phyloP scores from a whole-genome alignment of 2,797 vertebrate genomes.

The Alectoris magna region DNA sequence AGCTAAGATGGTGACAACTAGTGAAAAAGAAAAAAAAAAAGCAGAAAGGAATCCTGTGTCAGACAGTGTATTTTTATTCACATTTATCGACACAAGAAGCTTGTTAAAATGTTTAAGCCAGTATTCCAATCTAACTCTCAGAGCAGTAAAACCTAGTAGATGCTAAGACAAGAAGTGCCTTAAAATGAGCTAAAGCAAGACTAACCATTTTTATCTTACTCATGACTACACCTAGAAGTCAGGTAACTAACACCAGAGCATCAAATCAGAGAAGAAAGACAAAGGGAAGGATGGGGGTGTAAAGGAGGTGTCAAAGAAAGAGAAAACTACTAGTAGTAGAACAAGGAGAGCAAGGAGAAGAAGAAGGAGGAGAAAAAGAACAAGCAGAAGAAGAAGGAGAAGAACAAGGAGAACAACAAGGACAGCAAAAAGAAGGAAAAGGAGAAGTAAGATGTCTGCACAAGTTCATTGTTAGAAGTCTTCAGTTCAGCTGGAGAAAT shows the following conservation, averaged over 20 bases:
- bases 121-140: conserved; percentile 17
- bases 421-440: no score
- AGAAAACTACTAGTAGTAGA: no score
- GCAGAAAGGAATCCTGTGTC: not conserved
- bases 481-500: not conserved
- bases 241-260: not conserved
- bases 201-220: not conserved
- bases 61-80: not conserved
- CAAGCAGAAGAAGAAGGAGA: no score
- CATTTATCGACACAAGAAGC: not conserved
- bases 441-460: not conserved
- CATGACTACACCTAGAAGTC: not conserved
- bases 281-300: not conserved
- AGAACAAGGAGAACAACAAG: no score
- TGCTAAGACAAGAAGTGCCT: not conserved
- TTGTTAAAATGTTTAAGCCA: conserved; percentile 21
- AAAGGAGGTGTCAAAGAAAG: no score
- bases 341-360: no score
- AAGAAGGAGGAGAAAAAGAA: no score
- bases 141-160: not conserved
- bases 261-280: not conserved
- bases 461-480: not conserved
- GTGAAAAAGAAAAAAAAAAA: conserved; percentile 3
- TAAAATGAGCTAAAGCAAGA: not conserved
- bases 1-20: not conserved